A percentile compares a stretch with the other conserved stretches of the same genome.
Conservation (phyloP, 2,113 vertebrate genomes). For the Oostethus manadensis region DNA sequence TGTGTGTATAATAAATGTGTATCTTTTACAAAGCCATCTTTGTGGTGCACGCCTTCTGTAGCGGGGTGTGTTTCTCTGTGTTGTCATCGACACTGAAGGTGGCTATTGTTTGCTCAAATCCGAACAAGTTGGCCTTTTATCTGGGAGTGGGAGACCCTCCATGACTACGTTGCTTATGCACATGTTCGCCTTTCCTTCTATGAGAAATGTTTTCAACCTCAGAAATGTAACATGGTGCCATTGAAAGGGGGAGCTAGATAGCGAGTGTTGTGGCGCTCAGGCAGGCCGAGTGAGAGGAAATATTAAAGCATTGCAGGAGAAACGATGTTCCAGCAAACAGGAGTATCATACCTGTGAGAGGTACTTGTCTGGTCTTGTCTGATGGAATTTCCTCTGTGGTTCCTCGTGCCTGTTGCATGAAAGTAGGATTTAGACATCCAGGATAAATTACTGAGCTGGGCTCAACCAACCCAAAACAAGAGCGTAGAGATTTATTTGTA, state of each 20-base stretch:
- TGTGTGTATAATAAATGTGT: conserved; percentile 11
- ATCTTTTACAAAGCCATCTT: conserved; percentile 58
- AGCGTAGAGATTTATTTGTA: too few relatives aligned
- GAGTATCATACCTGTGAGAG: background rate
- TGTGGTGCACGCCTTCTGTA: conserved; percentile 41
- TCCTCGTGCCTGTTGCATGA: background rate
- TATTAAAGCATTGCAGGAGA: conserved; percentile 49
- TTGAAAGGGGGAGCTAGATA: background rate
- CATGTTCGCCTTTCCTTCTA: conserved; percentile 2
- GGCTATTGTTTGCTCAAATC: conserved; percentile 64
- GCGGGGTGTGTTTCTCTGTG: conserved; percentile 41
- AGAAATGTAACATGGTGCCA: background rate
- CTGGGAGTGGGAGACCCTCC: conserved; percentile 35
- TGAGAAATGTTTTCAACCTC: conserved; percentile 12
- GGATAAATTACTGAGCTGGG: too few relatives aligned
- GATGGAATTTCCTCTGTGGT: conserved; percentile 21
- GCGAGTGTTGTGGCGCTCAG: background rate
- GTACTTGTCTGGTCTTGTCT: conserved; percentile 48
- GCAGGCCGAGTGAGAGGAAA: conserved; percentile 12
- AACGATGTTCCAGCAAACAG: background rate
- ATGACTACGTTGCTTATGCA: conserved; percentile 27
- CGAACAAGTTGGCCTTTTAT: conserved; percentile 50
- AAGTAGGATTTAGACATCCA: too few relatives aligned
- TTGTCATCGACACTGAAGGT: conserved; percentile 60
- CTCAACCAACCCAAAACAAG: too few relatives aligned